Base-by-base conservation (phyloP, 2,888 invertebrate genomes). In the Cotesia congregata region DNA sequence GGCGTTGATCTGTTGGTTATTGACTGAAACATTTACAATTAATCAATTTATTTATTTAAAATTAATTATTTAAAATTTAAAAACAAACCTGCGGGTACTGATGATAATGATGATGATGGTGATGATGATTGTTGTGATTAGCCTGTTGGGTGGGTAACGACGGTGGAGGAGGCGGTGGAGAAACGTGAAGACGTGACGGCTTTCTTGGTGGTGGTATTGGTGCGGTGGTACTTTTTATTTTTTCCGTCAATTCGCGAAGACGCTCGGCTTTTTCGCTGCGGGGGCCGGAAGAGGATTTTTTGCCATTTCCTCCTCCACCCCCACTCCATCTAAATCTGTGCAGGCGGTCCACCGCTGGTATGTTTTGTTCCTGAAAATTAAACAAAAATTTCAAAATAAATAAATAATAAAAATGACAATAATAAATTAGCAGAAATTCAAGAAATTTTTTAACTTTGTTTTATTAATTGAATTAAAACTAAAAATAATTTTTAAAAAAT, bases 261-360 rank as follows among this genome's bases (percentile, higher is more conserved):
- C 93, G 91, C 89, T 95, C 94, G 81, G 95, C 93, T 89, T 94
- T 94, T 87, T 94, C 94, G 86, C 93, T 88, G 82, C 88, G 87
- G 86, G 87, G 86, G 84, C 86, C 84, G 83, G 88, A 87, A 86
- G 86, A 87, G 83, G 86, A 85, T 80, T 87, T 88, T 78, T 87
- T 83, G 74, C 81, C 85, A 81, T 85, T 84, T 77, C 85, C 87
- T 83, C 87, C 87, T 82, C 87, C 87, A 84, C 87, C 87, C 84
- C 88, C 87, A 86, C 88, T 86, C 88, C 88, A 87, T 83, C 95
- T 94, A 90, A 94, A 92, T 90, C 94, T 94, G 88, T 94, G 94
- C 90, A 95, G 91, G 85, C 95, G 94, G 91, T 95, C 95, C 94
- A 95, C 94, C 89, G 94, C 94, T 93, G 93, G 93, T 90, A 87